Evolutionary conservation across 2,797 vertebrate species (phyloP).

Genomic region (Parauchenoglanis ngamensis): DNA sequence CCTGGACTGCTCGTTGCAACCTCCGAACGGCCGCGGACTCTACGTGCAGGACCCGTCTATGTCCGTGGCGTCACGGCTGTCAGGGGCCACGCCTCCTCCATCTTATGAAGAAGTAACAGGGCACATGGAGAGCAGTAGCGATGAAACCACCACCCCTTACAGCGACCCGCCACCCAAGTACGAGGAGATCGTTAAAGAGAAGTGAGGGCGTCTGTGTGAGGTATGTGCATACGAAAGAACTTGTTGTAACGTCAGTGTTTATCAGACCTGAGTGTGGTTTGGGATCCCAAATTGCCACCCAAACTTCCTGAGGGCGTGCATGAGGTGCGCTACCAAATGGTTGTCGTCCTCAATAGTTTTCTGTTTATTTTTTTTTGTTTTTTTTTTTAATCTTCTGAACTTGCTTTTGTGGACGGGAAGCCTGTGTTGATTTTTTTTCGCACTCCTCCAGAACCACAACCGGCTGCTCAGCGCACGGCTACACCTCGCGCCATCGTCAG

Average conservation of each 20-base stretch:
- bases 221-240: not conserved
- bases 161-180: slow-evolving; percentile 85
- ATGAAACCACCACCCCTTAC: slow-evolving; percentile 79
- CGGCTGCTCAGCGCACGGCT: slow-evolving; percentile 12
- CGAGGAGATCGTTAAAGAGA: slow-evolving; percentile 82
- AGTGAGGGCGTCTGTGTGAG: slow-evolving; percentile 52
- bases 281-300: slow-evolving; percentile 8
- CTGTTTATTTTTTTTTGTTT: too few relatives aligned
- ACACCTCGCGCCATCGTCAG: slow-evolving; percentile 6
- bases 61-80: slow-evolving; percentile 77
- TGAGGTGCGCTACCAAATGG: slow-evolving; percentile 8
- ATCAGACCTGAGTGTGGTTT: not conserved
- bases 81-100: slow-evolving; percentile 83
- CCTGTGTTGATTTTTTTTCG: slow-evolving; percentile 4
- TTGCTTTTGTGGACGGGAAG: slow-evolving; percentile 23
- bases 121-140: slow-evolving; percentile 79
- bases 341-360: slow-evolving; percentile 6
- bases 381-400: not conserved
- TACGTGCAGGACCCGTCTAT: slow-evolving; percentile 76
- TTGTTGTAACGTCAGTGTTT: slow-evolving; percentile 13
- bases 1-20: slow-evolving; percentile 56
- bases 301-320: not conserved
- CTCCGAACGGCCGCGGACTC: slow-evolving; percentile 70
- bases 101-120: slow-evolving; percentile 88
- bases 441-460: slow-evolving; percentile 24